Evolutionary conservation across 1,140 invertebrate species (phyloP), one percentile per base, ranked within the genome.

Genomic region (Amyelois transitella): DNA sequence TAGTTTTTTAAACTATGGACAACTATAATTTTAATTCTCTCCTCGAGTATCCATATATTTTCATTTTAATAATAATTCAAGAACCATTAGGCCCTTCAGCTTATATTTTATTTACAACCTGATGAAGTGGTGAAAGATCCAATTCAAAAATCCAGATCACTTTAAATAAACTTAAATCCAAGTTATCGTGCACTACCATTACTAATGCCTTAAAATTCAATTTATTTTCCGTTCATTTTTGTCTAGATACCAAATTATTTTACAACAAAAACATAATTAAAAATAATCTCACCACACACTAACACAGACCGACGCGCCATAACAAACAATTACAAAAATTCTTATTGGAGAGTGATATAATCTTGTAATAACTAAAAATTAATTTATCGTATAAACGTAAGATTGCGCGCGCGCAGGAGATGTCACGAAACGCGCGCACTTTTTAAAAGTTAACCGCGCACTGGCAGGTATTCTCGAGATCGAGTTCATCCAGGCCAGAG

Each of bases 361-460:
- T 22, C 45, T n/a, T 6, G 10, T 21, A n/a, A 48, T 21, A 20
- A 20, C 8, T 6, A 48, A 48, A 48, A 48, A 48, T 18, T 48
- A 48, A 48, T 19, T 48, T 20, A n/a, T 48, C n/a, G n/a, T n/a
- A 12, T 25, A n/a, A 24, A 18, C 22, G 2, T 43, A 20, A 25
- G 6, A 21, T 17, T 43, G 18, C n/a, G 53, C 50, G 45, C 51
- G 51, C 58, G 64, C 51, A 25, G 67, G 20, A 48, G 68, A 65
- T 60, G 8, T 21, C 60, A 55, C 66, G 44, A 68, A 52, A 63
- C 48, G 53, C 49, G 45, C 45, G 45, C 7, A 21, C n/a, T 20
- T 21, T 20, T 21, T 20, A 19, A 48, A 48, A 19, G 45, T 48
- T 17, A 6, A n/a, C 10, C 10, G 56, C 62, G 51, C 58, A 67